Evolutionary conservation across 2,797 vertebrate genomes (phyloP).

Genomic region (Hydrophis major): DNA sequence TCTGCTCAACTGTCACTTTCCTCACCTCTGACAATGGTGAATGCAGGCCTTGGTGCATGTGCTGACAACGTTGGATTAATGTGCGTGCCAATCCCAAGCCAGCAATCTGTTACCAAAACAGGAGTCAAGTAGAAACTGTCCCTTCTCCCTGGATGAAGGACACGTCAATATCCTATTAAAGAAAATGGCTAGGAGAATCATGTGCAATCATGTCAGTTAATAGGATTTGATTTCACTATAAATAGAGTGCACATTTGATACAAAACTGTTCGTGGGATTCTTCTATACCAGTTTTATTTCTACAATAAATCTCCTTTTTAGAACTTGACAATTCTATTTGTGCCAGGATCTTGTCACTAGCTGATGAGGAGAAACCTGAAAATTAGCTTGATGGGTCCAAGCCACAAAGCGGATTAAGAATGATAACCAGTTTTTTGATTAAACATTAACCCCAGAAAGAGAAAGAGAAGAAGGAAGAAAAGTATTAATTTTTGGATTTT

Average conservation of each 20-base stretch:
- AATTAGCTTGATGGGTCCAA: background rate
- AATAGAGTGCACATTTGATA: background rate
- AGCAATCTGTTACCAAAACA: background rate
- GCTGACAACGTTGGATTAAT: background rate
- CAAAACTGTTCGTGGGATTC: background rate
- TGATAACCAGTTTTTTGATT: background rate
- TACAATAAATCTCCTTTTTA: background rate
- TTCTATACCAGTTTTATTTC: background rate
- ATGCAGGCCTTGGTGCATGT: background rate
- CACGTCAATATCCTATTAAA: background rate
- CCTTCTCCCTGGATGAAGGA: background rate
- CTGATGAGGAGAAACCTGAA: background rate
- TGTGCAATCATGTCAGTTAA: background rate
- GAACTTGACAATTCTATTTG: background rate
- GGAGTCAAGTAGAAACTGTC: background rate
- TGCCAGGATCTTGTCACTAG: background rate
- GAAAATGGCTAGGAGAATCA: background rate
- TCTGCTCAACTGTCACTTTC: background rate
- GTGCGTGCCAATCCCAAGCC: background rate
- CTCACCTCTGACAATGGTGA: background rate
- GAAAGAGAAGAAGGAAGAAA: no score
- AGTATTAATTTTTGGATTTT: no score
- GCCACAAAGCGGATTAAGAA: background rate
- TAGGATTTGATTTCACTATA: background rate
- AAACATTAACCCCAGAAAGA: no score